A percentile compares a stretch with the other conserved stretches of the same genome.
Conservation (phyloP, 2,797 vertebrate species). For the Phyllotis vaccarum region DNA sequence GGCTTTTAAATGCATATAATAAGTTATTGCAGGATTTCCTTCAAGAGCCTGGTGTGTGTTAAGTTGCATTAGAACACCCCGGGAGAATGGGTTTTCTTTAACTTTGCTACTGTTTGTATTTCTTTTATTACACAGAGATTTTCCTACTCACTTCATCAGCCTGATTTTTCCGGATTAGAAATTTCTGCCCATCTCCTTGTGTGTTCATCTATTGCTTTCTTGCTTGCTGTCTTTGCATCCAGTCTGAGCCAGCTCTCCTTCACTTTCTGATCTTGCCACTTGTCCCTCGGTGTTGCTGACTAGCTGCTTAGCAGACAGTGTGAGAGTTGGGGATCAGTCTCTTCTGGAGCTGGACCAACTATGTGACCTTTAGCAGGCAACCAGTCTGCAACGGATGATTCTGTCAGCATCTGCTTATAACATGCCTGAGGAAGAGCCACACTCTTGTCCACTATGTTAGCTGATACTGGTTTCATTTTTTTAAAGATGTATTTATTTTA, state of each 20-base stretch:
- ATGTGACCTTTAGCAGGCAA: not conserved
- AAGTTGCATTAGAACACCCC: not conserved
- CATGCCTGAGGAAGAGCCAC: not conserved
- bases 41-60: not conserved
- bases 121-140: not conserved
- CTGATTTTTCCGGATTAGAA: not conserved
- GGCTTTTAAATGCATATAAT: not conserved
- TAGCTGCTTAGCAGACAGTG: not conserved
- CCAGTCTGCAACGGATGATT: not conserved
- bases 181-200: not conserved
- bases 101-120: not conserved
- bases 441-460: not conserved
- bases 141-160: not conserved
- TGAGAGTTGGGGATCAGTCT: not conserved
- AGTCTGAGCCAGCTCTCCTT: not conserved
- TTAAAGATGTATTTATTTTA: not conserved
- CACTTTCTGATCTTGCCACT: not conserved
- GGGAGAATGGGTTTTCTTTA: not conserved
- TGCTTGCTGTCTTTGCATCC: not conserved
- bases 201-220: not conserved
- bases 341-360: not conserved
- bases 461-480: not conserved
- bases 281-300: not conserved
- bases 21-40: not conserved
- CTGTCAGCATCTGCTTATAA: not conserved